Percentiles rank a stretch among this genome's conserved stretches.
phyloP scores from a whole-genome alignment of 2,797 vertebrate species.

The Pangasius mekongensis region DNA sequence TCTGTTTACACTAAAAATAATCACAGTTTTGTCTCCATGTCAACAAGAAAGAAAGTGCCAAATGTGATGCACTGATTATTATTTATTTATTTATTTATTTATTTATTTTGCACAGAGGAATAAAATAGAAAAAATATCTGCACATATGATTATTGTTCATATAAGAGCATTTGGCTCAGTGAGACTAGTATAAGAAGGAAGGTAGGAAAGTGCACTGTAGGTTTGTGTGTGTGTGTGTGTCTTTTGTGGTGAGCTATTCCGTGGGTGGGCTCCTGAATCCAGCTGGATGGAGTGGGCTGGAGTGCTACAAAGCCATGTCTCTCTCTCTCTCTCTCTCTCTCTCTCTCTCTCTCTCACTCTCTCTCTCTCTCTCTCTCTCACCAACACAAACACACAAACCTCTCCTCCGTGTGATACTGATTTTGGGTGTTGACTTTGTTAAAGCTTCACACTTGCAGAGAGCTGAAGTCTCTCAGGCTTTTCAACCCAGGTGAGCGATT shows the following conservation, averaged over 20 bases:
- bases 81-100: too few species aligned
- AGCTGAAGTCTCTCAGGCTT: constrained; percentile 51
- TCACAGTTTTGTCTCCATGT: constrained; percentile 48
- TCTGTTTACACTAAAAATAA: constrained; percentile 27
- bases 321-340: constrained; percentile 45
- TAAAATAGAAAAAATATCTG: constrained; percentile 14
- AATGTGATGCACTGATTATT: constrained; percentile 12
- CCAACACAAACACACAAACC: constrained; percentile 46
- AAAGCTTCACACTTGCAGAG: constrained; percentile 50
- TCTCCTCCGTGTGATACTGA: constrained; percentile 30
- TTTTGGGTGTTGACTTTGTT: constrained; percentile 54
- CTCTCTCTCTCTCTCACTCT: constrained; percentile 36
- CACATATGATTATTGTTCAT: constrained; percentile 45
- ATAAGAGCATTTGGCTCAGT: constrained; percentile 40
- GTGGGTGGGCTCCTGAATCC: constrained; percentile 68
- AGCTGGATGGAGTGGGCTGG: constrained; percentile 63
- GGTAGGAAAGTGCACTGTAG: constrained; percentile 53
- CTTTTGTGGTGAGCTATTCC: constrained; percentile 59
- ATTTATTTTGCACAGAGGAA: constrained; percentile 18
- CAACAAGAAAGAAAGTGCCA: constrained; percentile 47
- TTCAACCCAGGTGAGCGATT: constrained; percentile 20
- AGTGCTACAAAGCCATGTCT: constrained; percentile 55
- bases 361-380: constrained; percentile 37
- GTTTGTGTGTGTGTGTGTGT: constrained; percentile 48
- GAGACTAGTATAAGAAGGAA: constrained; percentile 55